Evolutionary conservation across 2,113 vertebrate species (phyloP).

Genomic region (Cottus gobio): DNA sequence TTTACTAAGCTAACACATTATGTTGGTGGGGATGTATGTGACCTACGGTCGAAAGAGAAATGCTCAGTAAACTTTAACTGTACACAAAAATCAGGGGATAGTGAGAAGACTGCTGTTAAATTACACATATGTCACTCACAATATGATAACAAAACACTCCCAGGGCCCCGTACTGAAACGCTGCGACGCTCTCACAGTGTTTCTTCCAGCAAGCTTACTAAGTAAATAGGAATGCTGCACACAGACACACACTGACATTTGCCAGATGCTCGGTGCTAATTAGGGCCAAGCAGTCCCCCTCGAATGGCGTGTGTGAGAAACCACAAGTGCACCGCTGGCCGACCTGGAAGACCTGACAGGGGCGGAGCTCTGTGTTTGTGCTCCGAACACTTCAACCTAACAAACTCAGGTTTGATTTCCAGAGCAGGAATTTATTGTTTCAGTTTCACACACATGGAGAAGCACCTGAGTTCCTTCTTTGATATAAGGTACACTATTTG

Average conservation of each 20-base stretch:
- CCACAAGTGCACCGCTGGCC: constrained; percentile 82
- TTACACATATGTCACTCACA: constrained; percentile 70
- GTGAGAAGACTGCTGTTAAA: constrained; percentile 51
- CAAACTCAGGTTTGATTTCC: constrained; percentile 68
- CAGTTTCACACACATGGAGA: constrained; percentile 19
- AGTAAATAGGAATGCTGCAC: constrained; percentile 89
- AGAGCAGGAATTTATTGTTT: constrained; percentile 46
- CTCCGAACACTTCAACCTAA: constrained; percentile 68
- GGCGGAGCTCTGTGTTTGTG: constrained; percentile 70
- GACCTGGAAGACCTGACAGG: constrained; percentile 76
- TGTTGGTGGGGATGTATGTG: constrained; percentile 13
- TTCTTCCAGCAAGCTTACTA: constrained; percentile 83
- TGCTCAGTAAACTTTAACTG: constrained; percentile 33
- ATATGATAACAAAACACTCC: constrained; percentile 60
- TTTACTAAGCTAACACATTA: constrained; percentile 38
- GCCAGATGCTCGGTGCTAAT: constrained; percentile 91
- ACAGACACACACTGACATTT: constrained; percentile 89
- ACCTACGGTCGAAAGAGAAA: constrained; percentile 35
- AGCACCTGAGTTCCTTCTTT: not conserved
- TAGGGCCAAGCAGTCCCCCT: constrained; percentile 87
- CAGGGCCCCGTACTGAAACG: constrained; percentile 50
- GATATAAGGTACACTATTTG: not conserved
- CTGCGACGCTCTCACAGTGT: constrained; percentile 62
- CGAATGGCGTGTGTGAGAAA: constrained; percentile 86
- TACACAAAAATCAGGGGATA: constrained; percentile 47